phyloP scores from a whole-genome alignment of 2,113 vertebrate genomes.

The Scalopus aquaticus region DNA sequence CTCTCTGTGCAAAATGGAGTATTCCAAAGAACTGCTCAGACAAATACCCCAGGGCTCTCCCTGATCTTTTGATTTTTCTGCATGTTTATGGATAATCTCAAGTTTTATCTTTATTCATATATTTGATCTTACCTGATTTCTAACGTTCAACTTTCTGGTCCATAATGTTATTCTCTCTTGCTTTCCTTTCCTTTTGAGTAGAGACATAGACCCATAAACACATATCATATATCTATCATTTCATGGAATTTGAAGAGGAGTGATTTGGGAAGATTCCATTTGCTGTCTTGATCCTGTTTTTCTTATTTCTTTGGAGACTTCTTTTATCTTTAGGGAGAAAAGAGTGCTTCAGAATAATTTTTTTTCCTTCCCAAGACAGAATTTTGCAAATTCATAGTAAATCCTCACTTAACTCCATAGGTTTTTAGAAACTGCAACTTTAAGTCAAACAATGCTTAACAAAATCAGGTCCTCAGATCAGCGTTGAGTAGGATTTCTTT shows the following conservation, averaged over 20 bases:
- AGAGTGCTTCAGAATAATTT: neutral
- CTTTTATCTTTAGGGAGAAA: neutral
- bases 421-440: neutral
- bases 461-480: no score
- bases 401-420: no score
- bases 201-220: neutral
- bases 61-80: neutral
- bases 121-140: neutral
- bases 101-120: neutral
- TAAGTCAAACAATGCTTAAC: no score
- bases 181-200: neutral
- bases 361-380: neutral
- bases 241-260: neutral
- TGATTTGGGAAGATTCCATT: neutral
- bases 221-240: neutral
- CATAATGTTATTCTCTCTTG: neutral
- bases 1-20: neutral
- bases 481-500: no score
- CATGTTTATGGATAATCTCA: neutral
- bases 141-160: neutral
- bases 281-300: neutral
- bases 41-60: neutral
- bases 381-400: neutral
- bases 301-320: neutral
- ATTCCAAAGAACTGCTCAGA: neutral